A percentile compares a stretch with the other conserved stretches of the same genome.
Evolutionary conservation across 2,113 vertebrate species (phyloP).

Genomic region (Myiagra hebetior): DNA sequence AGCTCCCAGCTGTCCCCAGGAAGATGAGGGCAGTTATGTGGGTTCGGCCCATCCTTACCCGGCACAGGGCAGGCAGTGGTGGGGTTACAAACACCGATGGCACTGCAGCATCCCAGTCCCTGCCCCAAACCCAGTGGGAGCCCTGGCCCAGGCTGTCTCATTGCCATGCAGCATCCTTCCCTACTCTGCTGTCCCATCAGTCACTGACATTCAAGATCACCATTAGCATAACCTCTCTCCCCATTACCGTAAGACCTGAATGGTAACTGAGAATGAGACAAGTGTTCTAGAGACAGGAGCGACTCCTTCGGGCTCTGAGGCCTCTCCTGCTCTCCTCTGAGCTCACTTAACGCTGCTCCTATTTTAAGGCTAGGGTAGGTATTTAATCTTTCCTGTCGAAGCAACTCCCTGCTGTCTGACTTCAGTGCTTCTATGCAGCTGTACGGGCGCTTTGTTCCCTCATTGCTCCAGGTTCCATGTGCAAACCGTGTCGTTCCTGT

Average conservation of each 20-base stretch:
- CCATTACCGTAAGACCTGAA: not conserved
- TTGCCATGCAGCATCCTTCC: slow-evolving; percentile 24
- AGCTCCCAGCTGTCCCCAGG: not conserved
- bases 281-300: slow-evolving; percentile 44
- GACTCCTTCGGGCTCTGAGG: slow-evolving; percentile 27
- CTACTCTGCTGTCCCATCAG: slow-evolving; percentile 35
- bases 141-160: not conserved
- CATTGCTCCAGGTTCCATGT: not conserved
- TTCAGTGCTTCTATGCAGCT: not conserved
- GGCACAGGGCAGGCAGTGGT: accelerated
- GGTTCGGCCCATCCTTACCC: not conserved
- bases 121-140: not conserved
- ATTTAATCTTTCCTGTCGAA: slow-evolving; percentile 38
- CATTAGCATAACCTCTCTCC: slow-evolving; percentile 54
- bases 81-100: not conserved
- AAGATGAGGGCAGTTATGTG: not conserved
- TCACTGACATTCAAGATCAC: slow-evolving; percentile 30
- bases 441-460: not conserved
- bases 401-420: slow-evolving; percentile 20
- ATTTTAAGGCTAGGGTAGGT: slow-evolving; percentile 62
- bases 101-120: not conserved
- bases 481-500: not conserved
- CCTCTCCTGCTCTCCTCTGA: slow-evolving; percentile 46
- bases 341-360: slow-evolving; percentile 50
- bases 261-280: slow-evolving; percentile 24